These are phyloP conservation scores for Brienomyrus longianalis DNA, from an alignment of 2,113 vertebrate species.

Conservation along the genomic window DNA sequence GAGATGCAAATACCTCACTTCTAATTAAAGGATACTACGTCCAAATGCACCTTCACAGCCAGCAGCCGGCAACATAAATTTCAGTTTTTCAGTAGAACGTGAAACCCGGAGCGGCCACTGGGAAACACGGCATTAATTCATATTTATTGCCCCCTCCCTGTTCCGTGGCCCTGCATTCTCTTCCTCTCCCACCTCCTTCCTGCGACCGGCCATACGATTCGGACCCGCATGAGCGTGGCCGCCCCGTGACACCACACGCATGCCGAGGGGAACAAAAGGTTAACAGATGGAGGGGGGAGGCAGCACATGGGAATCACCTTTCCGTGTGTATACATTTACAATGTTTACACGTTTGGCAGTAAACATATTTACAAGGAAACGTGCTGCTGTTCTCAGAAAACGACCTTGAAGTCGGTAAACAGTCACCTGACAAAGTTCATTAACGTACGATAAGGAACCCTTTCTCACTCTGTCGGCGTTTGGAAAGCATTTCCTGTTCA, in stretches of 20 bases:
- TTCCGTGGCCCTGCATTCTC: conserved; percentile 23
- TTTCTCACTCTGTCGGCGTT: conserved; percentile 12
- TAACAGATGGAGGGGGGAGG: conserved; percentile 2
- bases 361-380: conserved; percentile 61
- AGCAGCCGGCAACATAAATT: conserved; percentile 62
- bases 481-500: not conserved
- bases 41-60: conserved; percentile 76
- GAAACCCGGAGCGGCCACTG: conserved; percentile 52
- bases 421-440: conserved; percentile 56
- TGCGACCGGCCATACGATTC: conserved; percentile 37
- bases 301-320: conserved; percentile 27
- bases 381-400: conserved; percentile 53
- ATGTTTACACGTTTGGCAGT: conserved; percentile 55
- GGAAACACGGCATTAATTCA: conserved; percentile 63
- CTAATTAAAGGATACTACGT: conserved; percentile 98
- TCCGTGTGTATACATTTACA: conserved; percentile 50
- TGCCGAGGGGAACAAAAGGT: conserved; percentile 35
- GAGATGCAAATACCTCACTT: conserved; percentile 97
- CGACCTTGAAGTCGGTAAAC: conserved; percentile 62
- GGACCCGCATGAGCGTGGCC: conserved; percentile 14
- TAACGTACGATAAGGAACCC: conserved; percentile 41
- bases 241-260: not conserved
- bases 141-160: conserved; percentile 49
- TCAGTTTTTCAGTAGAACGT: conserved; percentile 51
- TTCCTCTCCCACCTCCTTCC: conserved; percentile 33